Base-by-base conservation (phyloP, 2,797 vertebrate species). In the Numenius phaeopus region DNA sequence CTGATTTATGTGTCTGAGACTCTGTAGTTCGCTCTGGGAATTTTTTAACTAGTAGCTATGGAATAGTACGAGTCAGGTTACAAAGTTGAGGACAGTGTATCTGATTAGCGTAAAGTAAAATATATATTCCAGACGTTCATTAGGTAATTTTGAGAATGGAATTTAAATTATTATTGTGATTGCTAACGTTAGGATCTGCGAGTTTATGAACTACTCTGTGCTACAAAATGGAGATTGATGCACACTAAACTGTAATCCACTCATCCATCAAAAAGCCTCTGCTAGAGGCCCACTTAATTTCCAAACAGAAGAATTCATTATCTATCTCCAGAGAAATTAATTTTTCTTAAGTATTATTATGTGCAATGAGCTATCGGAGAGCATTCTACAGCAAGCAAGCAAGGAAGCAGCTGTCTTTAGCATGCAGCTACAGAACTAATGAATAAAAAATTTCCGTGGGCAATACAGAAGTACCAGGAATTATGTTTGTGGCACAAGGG, bases 221-320 rank as follows among this genome's bases (percentile, higher is more conserved):
- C 81, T 78, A 46, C 81, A 50, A 71, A 91, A 81, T 40, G 27
- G 84, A 92, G 72, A 90, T 44, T 40, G 59, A 83, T 57, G 71
- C 39, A 11, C 47, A 11, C 11, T 40, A 30, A 94, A 80, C 59
- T 91, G 27, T 73, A 92, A 93, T 91, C 67, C 29, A 64, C 17
- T 94, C 44, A 90, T 87, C 40, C 44, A 59, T 85, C 39, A 52
- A 83, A 89, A 95, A 87, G 47, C 75, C 89, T 94, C 52, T 96
- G 47, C 47, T 85, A 57, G 55, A 94, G 49, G 39, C 44, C 14
- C 42, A 59, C 87, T 92, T 87, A 83, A 95, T 96, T 91, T 94
- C 72, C 32, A 83, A 78, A 83, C 26, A 78, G 84, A 92, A 94
- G 26, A 70, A 83, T 94, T 91, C n/a, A 91, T 95, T 97, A 83